Conservation (phyloP, 1,140 invertebrate species). For the Lordiphosa collinella region DNA sequence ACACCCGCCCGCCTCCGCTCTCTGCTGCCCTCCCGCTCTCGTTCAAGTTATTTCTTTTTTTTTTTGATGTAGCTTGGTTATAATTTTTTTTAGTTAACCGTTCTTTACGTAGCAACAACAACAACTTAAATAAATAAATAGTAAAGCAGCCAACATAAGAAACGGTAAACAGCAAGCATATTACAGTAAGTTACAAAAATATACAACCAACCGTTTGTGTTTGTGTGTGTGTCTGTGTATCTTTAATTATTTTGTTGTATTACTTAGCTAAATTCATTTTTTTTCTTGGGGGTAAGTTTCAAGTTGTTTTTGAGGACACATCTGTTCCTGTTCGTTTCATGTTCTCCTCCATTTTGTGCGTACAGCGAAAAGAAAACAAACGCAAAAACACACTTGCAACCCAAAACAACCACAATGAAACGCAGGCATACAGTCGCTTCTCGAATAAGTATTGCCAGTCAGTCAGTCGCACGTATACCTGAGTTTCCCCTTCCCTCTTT, state of each 20-base stretch:
- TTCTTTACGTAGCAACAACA: slow-evolving; percentile 21
- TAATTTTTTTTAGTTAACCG: slow-evolving; percentile 26
- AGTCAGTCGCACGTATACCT: neutral
- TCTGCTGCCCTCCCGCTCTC: slow-evolving; percentile 7
- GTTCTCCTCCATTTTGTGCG: slow-evolving; percentile 29
- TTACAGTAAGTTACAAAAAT: slow-evolving; percentile 20
- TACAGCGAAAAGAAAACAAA: slow-evolving; percentile 7
- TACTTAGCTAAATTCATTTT: neutral
- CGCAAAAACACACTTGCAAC: slow-evolving; percentile 36
- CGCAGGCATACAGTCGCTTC: slow-evolving; percentile 44
- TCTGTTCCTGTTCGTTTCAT: neutral
- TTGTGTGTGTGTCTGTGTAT: slow-evolving; percentile 3
- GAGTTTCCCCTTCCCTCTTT: neutral
- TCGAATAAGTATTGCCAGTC: slow-evolving; percentile 2
- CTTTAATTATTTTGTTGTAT: too few relatives aligned
- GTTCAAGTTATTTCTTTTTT: slow-evolving; percentile 19
- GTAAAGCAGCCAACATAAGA: neutral
- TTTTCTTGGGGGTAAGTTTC: too few relatives aligned
- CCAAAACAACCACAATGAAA: slow-evolving; percentile 15
- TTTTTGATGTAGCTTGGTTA: slow-evolving; percentile 25
- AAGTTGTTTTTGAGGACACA: neutral
- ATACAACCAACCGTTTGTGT: slow-evolving; percentile 7
- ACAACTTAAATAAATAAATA: slow-evolving; percentile 16
- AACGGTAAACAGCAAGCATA: slow-evolving; percentile 24
- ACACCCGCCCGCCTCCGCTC: slow-evolving; percentile 7